Evolutionary conservation across 2,888 invertebrate genomes (phyloP).

Genomic region (Ceriagrion tenellum): DNA sequence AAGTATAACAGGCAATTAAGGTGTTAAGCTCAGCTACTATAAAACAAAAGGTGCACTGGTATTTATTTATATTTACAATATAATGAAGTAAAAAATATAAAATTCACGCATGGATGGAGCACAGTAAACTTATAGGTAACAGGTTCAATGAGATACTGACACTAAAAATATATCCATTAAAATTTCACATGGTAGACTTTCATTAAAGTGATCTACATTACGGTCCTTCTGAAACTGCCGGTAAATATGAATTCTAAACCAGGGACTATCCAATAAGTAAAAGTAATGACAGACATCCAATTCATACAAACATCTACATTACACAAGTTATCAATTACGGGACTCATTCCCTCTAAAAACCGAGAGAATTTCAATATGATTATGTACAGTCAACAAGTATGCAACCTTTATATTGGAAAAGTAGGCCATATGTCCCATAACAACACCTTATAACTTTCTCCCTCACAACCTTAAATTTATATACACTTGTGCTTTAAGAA

Average conservation of each 20-base stretch:
- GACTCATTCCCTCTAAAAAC: slow-evolving; percentile 63
- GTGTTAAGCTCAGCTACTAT: not conserved
- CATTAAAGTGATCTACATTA: slow-evolving; percentile 21
- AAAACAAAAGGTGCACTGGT: slow-evolving; percentile 43
- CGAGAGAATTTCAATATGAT: slow-evolving; percentile 60
- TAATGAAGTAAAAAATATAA: slow-evolving; percentile 55
- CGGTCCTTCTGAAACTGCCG: not conserved
- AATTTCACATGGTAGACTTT: not conserved
- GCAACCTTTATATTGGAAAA: slow-evolving; percentile 33
- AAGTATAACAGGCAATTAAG: not conserved
- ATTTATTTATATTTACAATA: not conserved
- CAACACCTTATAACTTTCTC: slow-evolving; percentile 33
- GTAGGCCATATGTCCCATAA: slow-evolving; percentile 62
- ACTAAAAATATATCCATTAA: slow-evolving; percentile 41
- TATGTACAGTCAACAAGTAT: slow-evolving; percentile 54
- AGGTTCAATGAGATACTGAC: slow-evolving; percentile 18
- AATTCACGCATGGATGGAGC: slow-evolving; percentile 23
- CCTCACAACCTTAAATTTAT: slow-evolving; percentile 49
- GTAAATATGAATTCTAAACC: slow-evolving; percentile 54
- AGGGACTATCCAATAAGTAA: slow-evolving; percentile 50
- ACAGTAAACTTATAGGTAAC: slow-evolving; percentile 40
- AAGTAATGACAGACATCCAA: slow-evolving; percentile 46
- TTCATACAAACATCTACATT: slow-evolving; percentile 64
- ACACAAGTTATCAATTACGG: slow-evolving; percentile 14
- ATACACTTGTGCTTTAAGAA: slow-evolving; percentile 54